Evolutionary conservation across 2,888 invertebrate genomes (phyloP).

Genomic region (Plagodis pulveraria): DNA sequence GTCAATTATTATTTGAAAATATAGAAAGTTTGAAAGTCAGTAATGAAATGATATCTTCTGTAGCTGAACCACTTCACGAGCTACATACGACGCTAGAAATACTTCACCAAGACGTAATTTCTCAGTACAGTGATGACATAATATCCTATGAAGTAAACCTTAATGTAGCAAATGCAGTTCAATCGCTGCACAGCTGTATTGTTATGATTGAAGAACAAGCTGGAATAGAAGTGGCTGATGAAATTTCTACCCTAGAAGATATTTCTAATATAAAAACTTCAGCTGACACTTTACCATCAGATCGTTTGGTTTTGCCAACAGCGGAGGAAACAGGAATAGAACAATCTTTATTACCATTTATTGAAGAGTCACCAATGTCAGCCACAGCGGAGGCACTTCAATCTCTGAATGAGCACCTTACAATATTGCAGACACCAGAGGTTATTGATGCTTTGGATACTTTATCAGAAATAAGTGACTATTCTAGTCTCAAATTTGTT

Average conservation of each 20-base stretch:
- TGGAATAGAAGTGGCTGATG: slow-evolving; percentile 76
- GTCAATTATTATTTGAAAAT: slow-evolving; percentile 67
- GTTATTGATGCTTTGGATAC: slow-evolving; percentile 66
- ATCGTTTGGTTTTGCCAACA: slow-evolving; percentile 60
- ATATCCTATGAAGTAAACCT: slow-evolving; percentile 53
- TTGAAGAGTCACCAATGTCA: slow-evolving; percentile 44
- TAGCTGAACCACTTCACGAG: slow-evolving; percentile 77
- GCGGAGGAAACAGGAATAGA: slow-evolving; percentile 55
- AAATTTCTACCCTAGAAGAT: slow-evolving; percentile 84
- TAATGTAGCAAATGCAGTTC: slow-evolving; percentile 67
- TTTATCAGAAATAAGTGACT: slow-evolving; percentile 66
- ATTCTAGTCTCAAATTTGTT: slow-evolving; percentile 65
- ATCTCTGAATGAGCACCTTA: slow-evolving; percentile 65
- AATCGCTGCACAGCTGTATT: slow-evolving; percentile 74
- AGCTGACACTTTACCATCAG: slow-evolving; percentile 74
- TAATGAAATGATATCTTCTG: slow-evolving; percentile 57
- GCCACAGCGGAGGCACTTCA: slow-evolving; percentile 67
- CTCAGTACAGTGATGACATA: slow-evolving; percentile 66
- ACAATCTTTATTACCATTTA: slow-evolving; percentile 43
- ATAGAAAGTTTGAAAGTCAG: slow-evolving; percentile 58
- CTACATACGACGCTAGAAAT: slow-evolving; percentile 72
- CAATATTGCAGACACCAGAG: slow-evolving; percentile 63
- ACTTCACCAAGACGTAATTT: slow-evolving; percentile 75
- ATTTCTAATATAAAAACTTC: slow-evolving; percentile 84
- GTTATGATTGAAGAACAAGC: slow-evolving; percentile 76